A percentile compares a stretch with the other conserved stretches of the same genome.
Conservation (phyloP, 1,140 invertebrate species). For the Thaumatotibia leucotreta region DNA sequence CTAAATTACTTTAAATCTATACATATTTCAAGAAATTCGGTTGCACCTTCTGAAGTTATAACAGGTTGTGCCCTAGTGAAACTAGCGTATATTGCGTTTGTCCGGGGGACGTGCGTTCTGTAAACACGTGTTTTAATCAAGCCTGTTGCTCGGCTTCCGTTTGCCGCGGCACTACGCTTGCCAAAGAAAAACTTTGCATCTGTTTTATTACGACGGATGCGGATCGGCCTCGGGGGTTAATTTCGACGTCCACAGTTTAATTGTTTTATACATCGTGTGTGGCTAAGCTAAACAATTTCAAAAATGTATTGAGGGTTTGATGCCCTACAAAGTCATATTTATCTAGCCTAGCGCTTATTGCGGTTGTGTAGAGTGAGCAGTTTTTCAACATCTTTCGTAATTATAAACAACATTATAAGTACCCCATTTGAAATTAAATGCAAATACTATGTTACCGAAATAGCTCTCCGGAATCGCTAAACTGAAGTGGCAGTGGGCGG, state of each 20-base stretch:
- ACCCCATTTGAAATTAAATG: too few relatives aligned
- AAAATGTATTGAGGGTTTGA: background rate
- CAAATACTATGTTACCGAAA: too few relatives aligned
- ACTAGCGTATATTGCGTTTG: conserved; percentile 51
- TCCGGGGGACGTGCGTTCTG: conserved; percentile 63
- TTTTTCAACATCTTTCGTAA: too few relatives aligned
- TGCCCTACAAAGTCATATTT: background rate
- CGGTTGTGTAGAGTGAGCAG: too few relatives aligned
- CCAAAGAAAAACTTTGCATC: conserved; percentile 77
- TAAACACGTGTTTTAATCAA: conserved; percentile 76
- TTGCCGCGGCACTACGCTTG: conserved; percentile 56
- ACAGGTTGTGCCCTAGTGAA: background rate
- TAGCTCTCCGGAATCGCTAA: too few relatives aligned
- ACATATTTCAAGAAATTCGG: background rate
- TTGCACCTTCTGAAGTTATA: background rate
- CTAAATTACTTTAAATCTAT: too few relatives aligned
- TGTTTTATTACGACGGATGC: conserved; percentile 73
- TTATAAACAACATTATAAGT: too few relatives aligned
- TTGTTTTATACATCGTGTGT: conserved; percentile 51
- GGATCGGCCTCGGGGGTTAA: conserved; percentile 63
- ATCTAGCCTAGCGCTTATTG: too few relatives aligned
- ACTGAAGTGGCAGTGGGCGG: too few relatives aligned
- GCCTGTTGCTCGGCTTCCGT: conserved; percentile 73
- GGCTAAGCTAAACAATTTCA: conserved; percentile 29
- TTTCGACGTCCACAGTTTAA: conserved; percentile 60